Evolutionary conservation across 1,140 invertebrate species (phyloP).

Genomic region (Nephila pilipes): DNA sequence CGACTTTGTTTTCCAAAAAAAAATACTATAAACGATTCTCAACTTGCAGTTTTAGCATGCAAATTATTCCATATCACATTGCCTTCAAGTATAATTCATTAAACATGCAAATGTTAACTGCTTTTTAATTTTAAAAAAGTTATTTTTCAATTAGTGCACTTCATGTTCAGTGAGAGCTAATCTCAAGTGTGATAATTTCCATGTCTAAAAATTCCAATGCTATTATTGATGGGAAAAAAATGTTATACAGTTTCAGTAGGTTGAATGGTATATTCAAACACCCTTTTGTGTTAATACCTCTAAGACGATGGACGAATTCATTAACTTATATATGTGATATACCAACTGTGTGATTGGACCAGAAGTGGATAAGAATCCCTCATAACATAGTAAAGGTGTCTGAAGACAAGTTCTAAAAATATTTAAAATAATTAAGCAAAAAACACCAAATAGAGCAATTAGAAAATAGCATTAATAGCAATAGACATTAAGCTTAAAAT

Average conservation of each 20-base stretch:
- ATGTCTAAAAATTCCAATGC: conserved; percentile 57
- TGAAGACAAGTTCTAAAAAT: conserved; percentile 72
- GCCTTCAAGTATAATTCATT: no score
- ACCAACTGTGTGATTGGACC: conserved; percentile 77
- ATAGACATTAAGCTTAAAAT: conserved; percentile 9
- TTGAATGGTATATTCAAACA: conserved; percentile 47
- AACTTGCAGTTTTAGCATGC: background rate
- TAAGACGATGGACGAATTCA: conserved; percentile 64
- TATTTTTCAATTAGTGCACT: conserved; percentile 34
- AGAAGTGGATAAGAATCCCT: conserved; percentile 73
- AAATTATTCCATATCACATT: background rate
- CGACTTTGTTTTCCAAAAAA: no score
- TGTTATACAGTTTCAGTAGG: conserved; percentile 68
- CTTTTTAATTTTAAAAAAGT: background rate
- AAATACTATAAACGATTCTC: background rate
- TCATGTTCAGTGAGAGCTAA: conserved; percentile 33
- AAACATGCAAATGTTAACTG: background rate
- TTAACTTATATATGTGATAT: conserved; percentile 68
- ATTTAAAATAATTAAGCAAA: conserved; percentile 69
- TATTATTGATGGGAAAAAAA: conserved; percentile 46
- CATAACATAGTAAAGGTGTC: conserved; percentile 76
- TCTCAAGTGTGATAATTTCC: conserved; percentile 27
- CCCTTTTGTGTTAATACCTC: conserved; percentile 76
- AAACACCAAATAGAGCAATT: conserved; percentile 28
- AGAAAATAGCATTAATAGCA: conserved; percentile 30